A percentile compares a stretch with the other conserved stretches of the same genome.
phyloP scores from a whole-genome alignment of 2,888 invertebrate species.

The Phanerotoma sp. region DNA sequence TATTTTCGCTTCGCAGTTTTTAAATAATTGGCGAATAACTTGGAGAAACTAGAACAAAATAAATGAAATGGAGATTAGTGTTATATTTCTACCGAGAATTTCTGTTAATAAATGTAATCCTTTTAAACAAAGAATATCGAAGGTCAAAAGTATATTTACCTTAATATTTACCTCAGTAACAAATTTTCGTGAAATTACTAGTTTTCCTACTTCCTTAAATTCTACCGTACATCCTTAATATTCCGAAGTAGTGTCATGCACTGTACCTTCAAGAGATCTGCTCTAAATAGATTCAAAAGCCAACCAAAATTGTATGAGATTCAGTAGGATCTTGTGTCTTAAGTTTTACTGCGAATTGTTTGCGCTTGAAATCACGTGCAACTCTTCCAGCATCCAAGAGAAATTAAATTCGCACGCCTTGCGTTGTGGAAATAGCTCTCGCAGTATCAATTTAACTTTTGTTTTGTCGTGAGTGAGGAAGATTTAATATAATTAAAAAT shows the following conservation, averaged over 20 bases:
- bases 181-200: neutral
- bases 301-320: neutral
- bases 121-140: too few species aligned
- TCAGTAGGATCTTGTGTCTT: neutral
- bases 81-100: too few species aligned
- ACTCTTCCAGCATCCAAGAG: neutral
- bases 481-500: neutral
- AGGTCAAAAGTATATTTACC: neutral
- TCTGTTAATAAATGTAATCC: neutral
- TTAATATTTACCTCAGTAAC: neutral
- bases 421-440: neutral
- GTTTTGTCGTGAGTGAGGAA: neutral
- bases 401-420: slow-evolving; percentile 13
- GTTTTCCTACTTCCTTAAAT: too few species aligned
- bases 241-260: too few species aligned
- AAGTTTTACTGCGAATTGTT: slow-evolving; percentile 27
- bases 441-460: neutral
- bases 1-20: too few species aligned
- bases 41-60: too few species aligned
- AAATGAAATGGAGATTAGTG: too few species aligned
- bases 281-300: too few species aligned
- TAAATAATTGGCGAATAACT: too few species aligned
- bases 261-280: too few species aligned
- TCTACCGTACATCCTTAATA: too few species aligned
- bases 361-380: slow-evolving; percentile 22